Conservation (phyloP, 2,113 vertebrate species). For the Telmatochromis brachygnathus region DNA sequence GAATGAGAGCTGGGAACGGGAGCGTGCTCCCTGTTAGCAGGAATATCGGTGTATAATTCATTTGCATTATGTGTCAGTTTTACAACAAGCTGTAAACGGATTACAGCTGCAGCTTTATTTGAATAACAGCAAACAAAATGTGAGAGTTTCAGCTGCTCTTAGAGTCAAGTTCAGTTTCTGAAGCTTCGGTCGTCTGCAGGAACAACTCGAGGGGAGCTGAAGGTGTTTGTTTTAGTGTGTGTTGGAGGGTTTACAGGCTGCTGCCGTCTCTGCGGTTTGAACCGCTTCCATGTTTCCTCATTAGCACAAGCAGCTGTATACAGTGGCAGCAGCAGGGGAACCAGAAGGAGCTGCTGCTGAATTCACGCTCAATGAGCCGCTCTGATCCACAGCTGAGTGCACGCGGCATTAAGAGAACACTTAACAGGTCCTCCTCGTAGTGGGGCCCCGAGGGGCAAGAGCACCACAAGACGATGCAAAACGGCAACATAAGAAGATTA, state of each 20-base stretch:
- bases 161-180: background rate
- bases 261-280: background rate
- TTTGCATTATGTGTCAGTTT: background rate
- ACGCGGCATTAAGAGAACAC: background rate
- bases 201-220: accelerated
- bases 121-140: background rate
- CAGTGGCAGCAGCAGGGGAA: background rate
- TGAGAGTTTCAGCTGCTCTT: background rate
- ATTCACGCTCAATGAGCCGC: background rate
- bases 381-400: background rate
- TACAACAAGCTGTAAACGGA: background rate
- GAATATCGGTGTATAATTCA: background rate
- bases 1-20: background rate
- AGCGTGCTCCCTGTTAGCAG: background rate
- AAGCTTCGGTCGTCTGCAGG: background rate
- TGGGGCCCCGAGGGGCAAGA: accelerated
- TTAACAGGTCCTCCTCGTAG: background rate
- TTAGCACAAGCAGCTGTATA: background rate
- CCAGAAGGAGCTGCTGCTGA: background rate
- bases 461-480: accelerated
- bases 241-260: background rate
- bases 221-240: background rate
- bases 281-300: background rate
- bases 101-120: accelerated
- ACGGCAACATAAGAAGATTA: background rate